Conservation (phyloP, 2,888 invertebrate genomes). For the Dryadula phaetusa region DNA sequence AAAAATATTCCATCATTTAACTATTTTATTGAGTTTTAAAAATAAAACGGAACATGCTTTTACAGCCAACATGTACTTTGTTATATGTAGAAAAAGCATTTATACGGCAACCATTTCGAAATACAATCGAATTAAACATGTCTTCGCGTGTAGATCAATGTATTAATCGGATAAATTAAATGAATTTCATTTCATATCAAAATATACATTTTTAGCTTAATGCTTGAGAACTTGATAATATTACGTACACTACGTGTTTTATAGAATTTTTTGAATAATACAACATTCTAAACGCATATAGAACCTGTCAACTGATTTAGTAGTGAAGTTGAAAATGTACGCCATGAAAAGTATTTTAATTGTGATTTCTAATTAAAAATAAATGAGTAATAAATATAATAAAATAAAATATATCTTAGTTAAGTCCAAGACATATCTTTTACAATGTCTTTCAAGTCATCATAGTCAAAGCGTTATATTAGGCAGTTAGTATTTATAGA, state of each 20-base stretch:
- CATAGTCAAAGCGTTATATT: neutral
- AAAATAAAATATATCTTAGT: neutral
- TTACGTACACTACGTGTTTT: no score
- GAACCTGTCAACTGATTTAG: no score
- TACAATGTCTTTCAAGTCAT: neutral
- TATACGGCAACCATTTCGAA: constrained; percentile 14
- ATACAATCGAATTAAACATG: constrained; percentile 3
- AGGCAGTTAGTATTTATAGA: constrained; percentile 16
- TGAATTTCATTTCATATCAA: constrained; percentile 4
- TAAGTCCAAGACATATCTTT: neutral
- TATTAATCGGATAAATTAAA: constrained; percentile 16
- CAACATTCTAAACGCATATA: no score
- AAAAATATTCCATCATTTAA: neutral
- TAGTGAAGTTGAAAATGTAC: no score
- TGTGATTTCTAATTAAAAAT: no score
- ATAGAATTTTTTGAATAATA: no score
- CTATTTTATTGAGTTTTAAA: neutral
- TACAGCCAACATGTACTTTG: neutral
- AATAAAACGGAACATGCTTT: neutral
- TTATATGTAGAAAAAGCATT: constrained; percentile 7
- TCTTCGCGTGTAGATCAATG: neutral
- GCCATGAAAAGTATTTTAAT: no score
- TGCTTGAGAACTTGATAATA: no score
- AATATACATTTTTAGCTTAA: no score
- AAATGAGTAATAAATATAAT: no score